Evolutionary conservation across 2,113 vertebrate species (phyloP).

Genomic region (Furnarius figulus): DNA sequence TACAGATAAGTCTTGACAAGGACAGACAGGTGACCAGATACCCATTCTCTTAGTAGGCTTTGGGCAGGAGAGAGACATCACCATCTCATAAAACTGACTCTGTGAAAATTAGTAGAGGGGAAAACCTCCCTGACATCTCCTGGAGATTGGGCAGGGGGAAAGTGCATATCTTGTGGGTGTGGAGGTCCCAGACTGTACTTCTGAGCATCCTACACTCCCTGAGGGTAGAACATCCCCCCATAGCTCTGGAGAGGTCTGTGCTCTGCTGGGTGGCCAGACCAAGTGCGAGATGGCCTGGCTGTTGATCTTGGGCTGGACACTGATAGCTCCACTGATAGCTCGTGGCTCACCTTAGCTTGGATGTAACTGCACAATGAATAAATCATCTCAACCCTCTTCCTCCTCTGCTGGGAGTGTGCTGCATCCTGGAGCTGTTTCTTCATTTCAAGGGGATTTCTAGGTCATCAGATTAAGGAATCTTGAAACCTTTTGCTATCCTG

Average conservation of each 20-base stretch:
- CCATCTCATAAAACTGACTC: not conserved
- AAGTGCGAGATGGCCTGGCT: not conserved
- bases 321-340: not conserved
- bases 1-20: not conserved
- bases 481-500: not conserved
- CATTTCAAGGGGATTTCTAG: slow-evolving; percentile 13
- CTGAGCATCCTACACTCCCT: not conserved
- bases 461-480: slow-evolving; percentile 25
- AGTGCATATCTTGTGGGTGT: not conserved
- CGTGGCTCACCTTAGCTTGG: not conserved
- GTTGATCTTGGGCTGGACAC: not conserved
- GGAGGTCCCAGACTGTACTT: not conserved
- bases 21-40: not conserved
- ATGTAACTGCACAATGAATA: not conserved
- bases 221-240: not conserved
- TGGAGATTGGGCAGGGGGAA: not conserved
- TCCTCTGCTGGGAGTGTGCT: not conserved
- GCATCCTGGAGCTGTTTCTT: not conserved
- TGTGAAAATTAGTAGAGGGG: not conserved
- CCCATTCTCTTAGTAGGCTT: not conserved
- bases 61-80: not conserved
- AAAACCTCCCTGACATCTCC: not conserved
- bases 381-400: not conserved
- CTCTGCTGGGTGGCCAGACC: not conserved
- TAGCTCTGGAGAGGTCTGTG: not conserved